These are phyloP conservation scores for Parnassius apollo DNA, from an alignment of 2,888 invertebrate species.

Conservation along the genomic window DNA sequence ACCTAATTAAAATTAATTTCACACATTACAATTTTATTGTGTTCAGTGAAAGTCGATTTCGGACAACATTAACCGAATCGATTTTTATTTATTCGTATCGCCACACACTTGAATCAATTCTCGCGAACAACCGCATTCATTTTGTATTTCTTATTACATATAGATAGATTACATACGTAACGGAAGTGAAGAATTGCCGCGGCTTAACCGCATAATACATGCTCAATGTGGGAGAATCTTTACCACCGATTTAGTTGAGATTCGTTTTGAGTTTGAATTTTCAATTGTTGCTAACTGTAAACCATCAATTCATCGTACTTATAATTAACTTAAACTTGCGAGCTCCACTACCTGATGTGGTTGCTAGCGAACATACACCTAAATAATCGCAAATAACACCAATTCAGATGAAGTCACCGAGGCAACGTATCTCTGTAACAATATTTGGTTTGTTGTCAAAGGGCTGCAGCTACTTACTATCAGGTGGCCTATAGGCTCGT, in stretches of 20 bases:
- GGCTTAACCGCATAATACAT: slow-evolving; percentile 44
- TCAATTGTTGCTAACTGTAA: too few relatives aligned
- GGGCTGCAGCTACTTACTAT: too few relatives aligned
- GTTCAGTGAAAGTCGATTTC: slow-evolving; percentile 41
- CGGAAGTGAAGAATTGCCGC: slow-evolving; percentile 46
- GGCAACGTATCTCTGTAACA: too few relatives aligned
- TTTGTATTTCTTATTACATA: slow-evolving; percentile 55
- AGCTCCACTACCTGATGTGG: too few relatives aligned
- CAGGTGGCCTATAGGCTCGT: too few relatives aligned
- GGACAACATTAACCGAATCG: slow-evolving; percentile 50
- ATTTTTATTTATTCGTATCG: slow-evolving; percentile 58
- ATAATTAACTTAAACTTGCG: too few relatives aligned
- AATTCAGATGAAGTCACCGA: too few relatives aligned
- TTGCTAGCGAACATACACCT: too few relatives aligned
- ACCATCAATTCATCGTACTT: too few relatives aligned
- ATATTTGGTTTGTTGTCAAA: too few relatives aligned
- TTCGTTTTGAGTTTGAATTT: not conserved
- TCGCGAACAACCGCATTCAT: slow-evolving; percentile 55
- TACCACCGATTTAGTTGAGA: slow-evolving; percentile 12
- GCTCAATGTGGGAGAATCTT: slow-evolving; percentile 26
- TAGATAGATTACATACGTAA: slow-evolving; percentile 63
- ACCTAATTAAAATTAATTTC: slow-evolving; percentile 34
- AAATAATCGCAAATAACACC: too few relatives aligned
- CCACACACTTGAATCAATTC: slow-evolving; percentile 58
- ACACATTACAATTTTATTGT: slow-evolving; percentile 35